Conservation (phyloP, 64 coral and sea anemone species). For the Porites lutea region DNA sequence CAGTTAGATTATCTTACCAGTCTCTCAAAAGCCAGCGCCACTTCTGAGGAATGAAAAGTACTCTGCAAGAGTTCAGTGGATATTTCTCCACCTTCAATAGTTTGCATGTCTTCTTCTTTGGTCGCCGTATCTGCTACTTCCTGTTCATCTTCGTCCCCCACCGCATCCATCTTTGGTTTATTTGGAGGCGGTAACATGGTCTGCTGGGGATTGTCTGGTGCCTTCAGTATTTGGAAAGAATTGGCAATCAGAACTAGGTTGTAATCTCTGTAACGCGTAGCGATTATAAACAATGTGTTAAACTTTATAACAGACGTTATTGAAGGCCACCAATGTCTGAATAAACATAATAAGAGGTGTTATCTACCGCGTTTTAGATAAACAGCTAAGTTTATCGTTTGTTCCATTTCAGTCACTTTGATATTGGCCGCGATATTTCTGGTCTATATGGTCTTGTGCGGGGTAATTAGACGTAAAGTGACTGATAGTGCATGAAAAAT, state of each 20-base stretch:
- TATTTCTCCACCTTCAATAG: neutral
- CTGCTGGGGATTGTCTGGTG: slow-evolving; percentile 29
- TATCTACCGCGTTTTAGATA: too few relatives aligned
- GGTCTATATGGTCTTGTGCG: too few relatives aligned
- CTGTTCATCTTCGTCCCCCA: slow-evolving; percentile 28
- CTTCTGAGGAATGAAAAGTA: slow-evolving; percentile 57
- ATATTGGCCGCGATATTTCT: too few relatives aligned
- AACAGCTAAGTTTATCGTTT: too few relatives aligned
- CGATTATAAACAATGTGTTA: too few relatives aligned
- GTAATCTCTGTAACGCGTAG: too few relatives aligned
- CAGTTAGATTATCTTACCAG: slow-evolving; percentile 26
- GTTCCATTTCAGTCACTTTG: too few relatives aligned
- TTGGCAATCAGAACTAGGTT: neutral
- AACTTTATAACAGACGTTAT: too few relatives aligned
- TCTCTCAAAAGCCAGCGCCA: slow-evolving; percentile 23
- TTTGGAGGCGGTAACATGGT: neutral
- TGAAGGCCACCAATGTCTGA: too few relatives aligned
- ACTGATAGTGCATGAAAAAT: too few relatives aligned
- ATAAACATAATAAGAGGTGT: too few relatives aligned
- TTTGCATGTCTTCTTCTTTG: slow-evolving; percentile 4
- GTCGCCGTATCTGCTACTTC: slow-evolving; percentile 25
- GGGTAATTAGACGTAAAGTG: too few relatives aligned
- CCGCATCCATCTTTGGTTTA: neutral
- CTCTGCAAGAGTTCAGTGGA: slow-evolving; percentile 49
- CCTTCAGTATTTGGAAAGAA: neutral